phyloP scores from a whole-genome alignment of 2,113 vertebrate species.

The Coracopsis vasa region DNA sequence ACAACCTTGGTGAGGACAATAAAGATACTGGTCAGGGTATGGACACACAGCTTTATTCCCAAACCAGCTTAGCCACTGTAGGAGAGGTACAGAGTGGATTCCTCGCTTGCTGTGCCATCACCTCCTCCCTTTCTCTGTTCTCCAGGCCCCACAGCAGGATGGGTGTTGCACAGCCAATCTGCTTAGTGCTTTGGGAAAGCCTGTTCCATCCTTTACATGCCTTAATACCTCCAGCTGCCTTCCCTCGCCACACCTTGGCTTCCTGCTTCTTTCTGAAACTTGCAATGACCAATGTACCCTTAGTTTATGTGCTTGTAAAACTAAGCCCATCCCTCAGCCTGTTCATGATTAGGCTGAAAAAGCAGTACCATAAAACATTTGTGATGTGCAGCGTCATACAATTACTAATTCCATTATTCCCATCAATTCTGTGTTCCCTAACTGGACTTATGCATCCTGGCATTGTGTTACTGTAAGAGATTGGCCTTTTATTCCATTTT shows the following conservation, averaged over 20 bases:
- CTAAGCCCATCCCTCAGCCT: background rate
- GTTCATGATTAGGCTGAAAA: background rate
- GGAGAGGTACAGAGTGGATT: background rate
- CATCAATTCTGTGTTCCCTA: background rate
- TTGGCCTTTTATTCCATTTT: background rate
- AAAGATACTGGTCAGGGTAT: background rate
- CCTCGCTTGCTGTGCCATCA: background rate
- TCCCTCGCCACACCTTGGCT: fast-evolving
- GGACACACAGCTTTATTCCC: fast-evolving
- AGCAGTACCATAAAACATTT: background rate
- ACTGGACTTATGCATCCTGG: background rate
- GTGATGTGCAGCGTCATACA: background rate
- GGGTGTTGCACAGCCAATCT: background rate
- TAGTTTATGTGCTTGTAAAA: background rate
- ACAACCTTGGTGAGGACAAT: background rate
- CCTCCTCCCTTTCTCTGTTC: background rate
- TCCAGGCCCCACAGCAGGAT: background rate
- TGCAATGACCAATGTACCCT: background rate
- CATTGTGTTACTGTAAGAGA: background rate
- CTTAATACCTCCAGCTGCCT: background rate
- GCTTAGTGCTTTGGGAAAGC: background rate
- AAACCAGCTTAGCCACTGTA: fast-evolving
- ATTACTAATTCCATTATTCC: background rate
- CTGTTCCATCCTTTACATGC: background rate
- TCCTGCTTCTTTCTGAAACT: background rate